phyloP scores from a whole-genome alignment of 1,140 invertebrate genomes.

The Dinothrombium tinctorium region DNA sequence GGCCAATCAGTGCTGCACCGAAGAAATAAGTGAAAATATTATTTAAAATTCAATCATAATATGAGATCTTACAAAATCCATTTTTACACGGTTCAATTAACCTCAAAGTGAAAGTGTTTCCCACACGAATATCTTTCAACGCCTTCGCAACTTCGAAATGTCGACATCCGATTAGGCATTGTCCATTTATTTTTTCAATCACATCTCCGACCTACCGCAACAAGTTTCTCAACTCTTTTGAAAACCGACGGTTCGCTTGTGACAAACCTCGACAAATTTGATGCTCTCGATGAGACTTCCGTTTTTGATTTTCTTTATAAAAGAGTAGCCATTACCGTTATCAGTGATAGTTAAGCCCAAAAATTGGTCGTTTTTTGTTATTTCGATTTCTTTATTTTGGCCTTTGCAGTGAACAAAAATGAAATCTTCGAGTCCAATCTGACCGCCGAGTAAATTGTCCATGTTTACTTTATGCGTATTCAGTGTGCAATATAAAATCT shows the following conservation, averaged over 20 bases:
- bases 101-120: conserved; percentile 61
- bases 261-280: conserved; percentile 45
- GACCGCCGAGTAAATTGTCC: conserved; percentile 70
- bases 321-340: conserved; percentile 84
- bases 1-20: conserved; percentile 42
- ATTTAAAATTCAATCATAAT: conserved; percentile 1
- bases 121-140: conserved; percentile 74
- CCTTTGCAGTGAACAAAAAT: conserved; percentile 94
- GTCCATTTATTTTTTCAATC: conserved; percentile 74
- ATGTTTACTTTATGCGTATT: conserved; percentile 95
- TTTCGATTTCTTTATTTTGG: conserved; percentile 75
- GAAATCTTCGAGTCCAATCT: conserved; percentile 90
- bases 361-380: conserved; percentile 73
- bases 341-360: conserved; percentile 93
- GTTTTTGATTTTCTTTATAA: conserved; percentile 90
- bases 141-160: conserved; percentile 90
- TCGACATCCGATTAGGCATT: conserved; percentile 60
- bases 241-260: background rate
- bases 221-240: background rate
- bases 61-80: conserved; percentile 44
- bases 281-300: conserved; percentile 64
- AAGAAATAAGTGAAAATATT: background rate
- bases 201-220: conserved; percentile 68
- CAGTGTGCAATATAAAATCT: conserved; percentile 91
- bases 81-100: conserved; percentile 69